Conservation (phyloP, 2,113 vertebrate species). For the Microtus ochrogaster region DNA sequence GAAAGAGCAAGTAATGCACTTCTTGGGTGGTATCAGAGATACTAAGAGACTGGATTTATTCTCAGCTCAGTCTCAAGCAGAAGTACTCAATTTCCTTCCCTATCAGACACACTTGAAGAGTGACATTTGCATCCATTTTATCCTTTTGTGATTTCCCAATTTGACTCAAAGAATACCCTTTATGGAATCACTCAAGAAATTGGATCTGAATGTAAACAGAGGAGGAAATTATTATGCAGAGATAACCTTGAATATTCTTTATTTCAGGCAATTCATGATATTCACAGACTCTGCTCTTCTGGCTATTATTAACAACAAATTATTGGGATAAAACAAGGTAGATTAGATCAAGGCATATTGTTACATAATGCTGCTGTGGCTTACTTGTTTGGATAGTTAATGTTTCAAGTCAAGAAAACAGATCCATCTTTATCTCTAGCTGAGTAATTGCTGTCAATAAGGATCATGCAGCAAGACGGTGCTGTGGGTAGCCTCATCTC, state of each 20-base stretch:
- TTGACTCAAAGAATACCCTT: neutral
- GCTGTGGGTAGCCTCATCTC: rapidly evolving
- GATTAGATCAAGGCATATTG: neutral
- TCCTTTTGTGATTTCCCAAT: slow-evolving; percentile 27
- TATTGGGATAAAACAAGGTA: neutral
- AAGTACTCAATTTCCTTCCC: neutral
- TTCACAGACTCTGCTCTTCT: neutral
- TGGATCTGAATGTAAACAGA: slow-evolving; percentile 35
- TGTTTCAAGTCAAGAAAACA: neutral
- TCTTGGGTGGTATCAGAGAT: neutral
- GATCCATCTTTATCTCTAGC: neutral
- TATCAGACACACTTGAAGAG: slow-evolving; percentile 21
- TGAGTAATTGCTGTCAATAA: neutral
- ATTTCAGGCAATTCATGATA: neutral
- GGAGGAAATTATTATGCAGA: neutral
- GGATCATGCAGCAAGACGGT: rapidly evolving
- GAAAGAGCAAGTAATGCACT: neutral
- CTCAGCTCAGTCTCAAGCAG: neutral
- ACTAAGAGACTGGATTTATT: neutral
- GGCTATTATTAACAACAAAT: neutral
- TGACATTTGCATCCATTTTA: neutral
- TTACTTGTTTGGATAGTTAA: neutral
- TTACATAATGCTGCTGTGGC: neutral
- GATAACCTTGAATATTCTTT: slow-evolving; percentile 28
- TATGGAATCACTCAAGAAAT: neutral